Evolutionary conservation across 2,113 vertebrate genomes (phyloP), one percentile per base, ranked within the genome.

Genomic region (Trichechus manatus): DNA sequence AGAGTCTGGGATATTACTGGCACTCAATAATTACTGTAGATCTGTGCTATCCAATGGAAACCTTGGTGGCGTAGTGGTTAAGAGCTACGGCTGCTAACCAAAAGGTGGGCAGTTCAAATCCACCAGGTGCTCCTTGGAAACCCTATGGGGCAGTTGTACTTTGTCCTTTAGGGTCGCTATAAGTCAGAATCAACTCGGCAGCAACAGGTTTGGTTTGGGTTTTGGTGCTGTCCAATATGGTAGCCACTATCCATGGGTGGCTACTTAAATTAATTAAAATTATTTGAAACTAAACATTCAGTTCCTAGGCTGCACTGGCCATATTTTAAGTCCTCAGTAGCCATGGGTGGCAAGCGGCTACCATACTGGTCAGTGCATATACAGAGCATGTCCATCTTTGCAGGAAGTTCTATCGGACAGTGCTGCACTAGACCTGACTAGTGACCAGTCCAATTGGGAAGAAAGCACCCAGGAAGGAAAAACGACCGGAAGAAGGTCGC

Each of bases 341-440:
- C 27, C 44, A 22, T 3, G 79, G 1, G 3, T 8, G 72, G n/a
- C 53, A 27, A 15, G 9, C 19, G 66, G 39, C 42, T 63, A 33
- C 86, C 63, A 33, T 3, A 50, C 22, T 59, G 63, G 47, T 29
- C 44, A 8, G 23, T 36, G 50, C 1, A 80, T 33, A 61, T 44
- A 36, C 4, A 80, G 64, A 44, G 39, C n/a, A 56, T 6, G 50
- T 1, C 47, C 33, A 10, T 31, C 20, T 77, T 6, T 59, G 25
- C 4, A 56, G 31, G 31, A 75, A 77, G 44, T 9, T 77, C 29
- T 81, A 19, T 1, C 64, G 25, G n/a, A 39, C 1, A 10, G 39
- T 0, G 6, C 63, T 31, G 5, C 17, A 4, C 14, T 27, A 9
- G 10, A 4, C n/a, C 17, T 53, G 19, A 1, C 36, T 15, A 4